Evolutionary conservation across 2,888 invertebrate genomes (phyloP).

Genomic region (Ormyrus rosae): DNA sequence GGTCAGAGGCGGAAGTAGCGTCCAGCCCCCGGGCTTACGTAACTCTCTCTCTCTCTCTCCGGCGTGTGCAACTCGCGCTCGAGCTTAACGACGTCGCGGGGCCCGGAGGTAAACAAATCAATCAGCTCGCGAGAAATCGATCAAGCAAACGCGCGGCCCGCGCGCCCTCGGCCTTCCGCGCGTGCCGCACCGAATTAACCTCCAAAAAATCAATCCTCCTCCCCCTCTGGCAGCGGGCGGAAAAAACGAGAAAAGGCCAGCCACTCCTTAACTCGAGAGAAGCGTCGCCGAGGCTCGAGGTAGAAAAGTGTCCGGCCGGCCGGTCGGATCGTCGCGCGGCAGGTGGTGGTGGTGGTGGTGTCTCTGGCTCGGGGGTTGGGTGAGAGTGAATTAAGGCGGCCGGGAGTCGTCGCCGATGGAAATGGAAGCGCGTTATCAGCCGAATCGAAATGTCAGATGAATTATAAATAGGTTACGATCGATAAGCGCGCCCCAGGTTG

Average conservation of each 20-base stretch:
- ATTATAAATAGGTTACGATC: slow-evolving; percentile 73
- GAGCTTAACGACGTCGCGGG: neutral
- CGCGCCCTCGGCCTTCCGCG: no score
- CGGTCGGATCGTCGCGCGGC: neutral
- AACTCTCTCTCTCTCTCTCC: no score
- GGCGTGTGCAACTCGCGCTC: no score
- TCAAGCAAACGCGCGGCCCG: neutral
- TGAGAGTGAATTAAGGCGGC: neutral
- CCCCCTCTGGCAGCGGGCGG: neutral
- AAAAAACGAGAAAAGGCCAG: slow-evolving; percentile 20
- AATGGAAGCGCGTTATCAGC: slow-evolving; percentile 63
- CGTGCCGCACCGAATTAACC: no score
- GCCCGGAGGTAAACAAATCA: slow-evolving; percentile 44
- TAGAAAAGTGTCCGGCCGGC: no score
- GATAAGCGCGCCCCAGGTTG: slow-evolving; percentile 68
- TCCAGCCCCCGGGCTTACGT: no score
- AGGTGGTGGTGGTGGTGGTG: neutral
- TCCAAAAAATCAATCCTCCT: neutral
- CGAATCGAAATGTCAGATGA: slow-evolving; percentile 72
- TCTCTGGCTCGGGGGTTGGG: neutral
- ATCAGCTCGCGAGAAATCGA: slow-evolving; percentile 40
- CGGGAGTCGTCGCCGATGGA: slow-evolving; percentile 36
- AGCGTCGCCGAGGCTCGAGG: neutral
- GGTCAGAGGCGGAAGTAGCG: no score
- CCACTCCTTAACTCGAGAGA: neutral